phyloP scores from a whole-genome alignment of 2,888 invertebrate species.

The Lordiphosa fenestrarum region DNA sequence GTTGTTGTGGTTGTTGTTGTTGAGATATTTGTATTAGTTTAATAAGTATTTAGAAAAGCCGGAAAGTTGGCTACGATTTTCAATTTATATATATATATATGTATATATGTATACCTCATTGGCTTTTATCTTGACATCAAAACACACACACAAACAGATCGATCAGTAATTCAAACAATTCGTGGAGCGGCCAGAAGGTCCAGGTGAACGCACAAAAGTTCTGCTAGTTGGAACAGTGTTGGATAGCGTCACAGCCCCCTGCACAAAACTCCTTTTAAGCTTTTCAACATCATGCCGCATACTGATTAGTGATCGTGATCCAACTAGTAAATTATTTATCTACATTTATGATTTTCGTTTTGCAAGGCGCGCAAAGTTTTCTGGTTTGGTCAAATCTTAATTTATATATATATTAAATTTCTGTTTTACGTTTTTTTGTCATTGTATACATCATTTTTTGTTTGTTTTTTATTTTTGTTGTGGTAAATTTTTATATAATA shows the following conservation, averaged over 20 bases:
- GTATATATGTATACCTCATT: slow-evolving; percentile 4
- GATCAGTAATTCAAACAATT: too few relatives aligned
- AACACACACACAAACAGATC: too few relatives aligned
- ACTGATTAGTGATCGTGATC: too few relatives aligned
- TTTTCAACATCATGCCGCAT: too few relatives aligned
- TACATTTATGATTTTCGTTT: slow-evolving; percentile 23
- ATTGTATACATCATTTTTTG: slow-evolving; percentile 29
- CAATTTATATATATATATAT: slow-evolving; percentile 9
- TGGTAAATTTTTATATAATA: slow-evolving; percentile 27
- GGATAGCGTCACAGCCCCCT: too few relatives aligned
- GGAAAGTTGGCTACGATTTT: not conserved
- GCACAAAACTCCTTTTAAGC: too few relatives aligned
- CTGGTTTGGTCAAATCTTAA: slow-evolving; percentile 61
- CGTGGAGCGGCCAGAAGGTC: too few relatives aligned
- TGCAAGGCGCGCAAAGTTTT: slow-evolving; percentile 39
- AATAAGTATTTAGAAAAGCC: slow-evolving; percentile 7
- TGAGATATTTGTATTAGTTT: not conserved
- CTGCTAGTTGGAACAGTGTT: too few relatives aligned
- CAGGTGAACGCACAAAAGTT: too few relatives aligned
- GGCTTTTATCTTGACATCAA: not conserved
- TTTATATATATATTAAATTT: slow-evolving; percentile 31
- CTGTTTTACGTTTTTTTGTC: slow-evolving; percentile 19
- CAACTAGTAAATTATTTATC: slow-evolving; percentile 10
- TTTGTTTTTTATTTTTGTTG: too few relatives aligned
- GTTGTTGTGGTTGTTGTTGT: not conserved